Conservation (phyloP, 2,113 vertebrate genomes). For the Atlantisia rogersi region DNA sequence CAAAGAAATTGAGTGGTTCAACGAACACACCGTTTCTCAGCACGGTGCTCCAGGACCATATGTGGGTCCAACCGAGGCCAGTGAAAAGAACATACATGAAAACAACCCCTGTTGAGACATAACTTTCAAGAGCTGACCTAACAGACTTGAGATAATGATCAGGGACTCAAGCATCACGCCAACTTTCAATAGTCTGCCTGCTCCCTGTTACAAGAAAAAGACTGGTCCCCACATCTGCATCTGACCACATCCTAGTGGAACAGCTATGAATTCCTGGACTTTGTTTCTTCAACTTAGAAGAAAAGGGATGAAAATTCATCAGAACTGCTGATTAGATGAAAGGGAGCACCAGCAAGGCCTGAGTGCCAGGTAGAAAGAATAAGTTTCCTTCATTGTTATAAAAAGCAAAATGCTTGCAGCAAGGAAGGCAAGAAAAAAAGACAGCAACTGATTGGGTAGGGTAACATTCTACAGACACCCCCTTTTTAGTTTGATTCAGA, state of each 20-base stretch:
- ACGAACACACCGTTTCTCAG: not conserved
- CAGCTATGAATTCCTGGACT: not conserved
- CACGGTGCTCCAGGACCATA: not conserved
- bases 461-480: not conserved
- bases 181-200: not conserved
- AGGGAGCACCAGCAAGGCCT: not conserved
- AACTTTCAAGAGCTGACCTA: not conserved
- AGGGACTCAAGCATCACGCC: not conserved
- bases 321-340: not conserved
- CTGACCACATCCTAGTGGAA: not conserved
- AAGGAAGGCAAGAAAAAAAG: not conserved
- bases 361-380: not conserved
- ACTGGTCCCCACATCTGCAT: not conserved
- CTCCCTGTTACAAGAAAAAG: accelerated
- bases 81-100: not conserved
- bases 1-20: not conserved
- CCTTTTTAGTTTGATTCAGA: not conserved
- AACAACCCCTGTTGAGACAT: not conserved
- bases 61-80: too few relatives aligned
- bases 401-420: not conserved
- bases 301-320: not conserved
- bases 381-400: not conserved
- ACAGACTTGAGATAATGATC: not conserved
- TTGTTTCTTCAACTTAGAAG: not conserved
- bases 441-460: not conserved